Evolutionary conservation across 2,888 invertebrate species (phyloP).

Genomic region (Adelognathus sp.): DNA sequence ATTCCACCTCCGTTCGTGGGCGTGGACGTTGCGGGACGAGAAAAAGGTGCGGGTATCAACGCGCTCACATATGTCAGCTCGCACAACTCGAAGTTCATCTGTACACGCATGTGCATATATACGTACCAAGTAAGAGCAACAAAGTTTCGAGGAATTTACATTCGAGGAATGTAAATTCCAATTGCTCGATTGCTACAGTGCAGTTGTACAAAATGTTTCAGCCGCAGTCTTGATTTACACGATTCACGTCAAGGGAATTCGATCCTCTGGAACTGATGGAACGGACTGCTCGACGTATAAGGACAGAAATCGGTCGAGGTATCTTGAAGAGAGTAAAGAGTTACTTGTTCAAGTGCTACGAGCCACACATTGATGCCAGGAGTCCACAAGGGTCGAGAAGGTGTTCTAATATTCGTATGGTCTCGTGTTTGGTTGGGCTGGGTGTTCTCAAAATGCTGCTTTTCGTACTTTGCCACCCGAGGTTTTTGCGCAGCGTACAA

Average conservation of each 20-base stretch:
- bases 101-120: background rate
- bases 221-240: background rate
- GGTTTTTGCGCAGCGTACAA: background rate
- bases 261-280: background rate
- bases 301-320: constrained; percentile 28
- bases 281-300: constrained; percentile 53
- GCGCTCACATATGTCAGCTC: constrained; percentile 2
- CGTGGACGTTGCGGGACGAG: constrained; percentile 46
- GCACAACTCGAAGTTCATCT: no score
- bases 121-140: background rate
- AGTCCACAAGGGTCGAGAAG: constrained; percentile 71
- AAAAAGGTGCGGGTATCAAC: constrained; percentile 54
- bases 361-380: constrained; percentile 79
- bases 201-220: background rate
- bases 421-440: constrained; percentile 43
- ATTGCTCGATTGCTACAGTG: background rate
- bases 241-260: background rate
- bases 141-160: background rate
- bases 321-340: constrained; percentile 73
- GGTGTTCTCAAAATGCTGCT: constrained; percentile 38
- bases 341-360: constrained; percentile 80
- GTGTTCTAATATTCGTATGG: constrained; percentile 73
- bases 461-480: background rate
- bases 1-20: constrained; percentile 55
- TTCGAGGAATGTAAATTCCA: background rate